phyloP scores from a whole-genome alignment of 2,797 vertebrate species.

The Tokudaia muenninki region DNA sequence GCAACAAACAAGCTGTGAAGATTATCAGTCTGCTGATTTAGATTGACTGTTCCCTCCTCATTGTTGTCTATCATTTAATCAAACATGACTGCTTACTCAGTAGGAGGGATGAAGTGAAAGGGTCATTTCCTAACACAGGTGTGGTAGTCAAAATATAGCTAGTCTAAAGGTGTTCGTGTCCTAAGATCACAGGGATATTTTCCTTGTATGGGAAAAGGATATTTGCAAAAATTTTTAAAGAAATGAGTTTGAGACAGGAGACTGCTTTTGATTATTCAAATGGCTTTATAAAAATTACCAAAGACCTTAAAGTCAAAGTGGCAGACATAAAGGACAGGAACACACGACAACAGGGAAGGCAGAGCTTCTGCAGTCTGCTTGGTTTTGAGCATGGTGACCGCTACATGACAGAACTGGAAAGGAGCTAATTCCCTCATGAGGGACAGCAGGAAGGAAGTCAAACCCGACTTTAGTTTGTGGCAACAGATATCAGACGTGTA shows the following conservation, averaged over 20 bases:
- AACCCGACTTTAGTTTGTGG: neutral
- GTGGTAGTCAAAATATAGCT: neutral
- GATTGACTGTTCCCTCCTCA: neutral
- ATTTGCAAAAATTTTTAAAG: neutral
- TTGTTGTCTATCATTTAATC: neutral
- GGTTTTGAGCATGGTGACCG: neutral
- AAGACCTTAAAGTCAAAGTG: neutral
- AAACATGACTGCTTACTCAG: slow-evolving; percentile 33
- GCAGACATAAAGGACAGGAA: neutral
- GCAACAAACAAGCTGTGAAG: slow-evolving; percentile 71
- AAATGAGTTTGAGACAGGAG: neutral
- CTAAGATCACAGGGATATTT: neutral
- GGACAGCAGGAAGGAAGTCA: neutral
- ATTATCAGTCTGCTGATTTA: slow-evolving; percentile 31
- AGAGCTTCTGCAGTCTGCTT: neutral
- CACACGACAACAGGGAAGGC: neutral
- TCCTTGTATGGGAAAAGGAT: neutral
- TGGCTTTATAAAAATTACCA: neutral
- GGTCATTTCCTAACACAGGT: neutral
- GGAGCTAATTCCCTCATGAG: neutral
- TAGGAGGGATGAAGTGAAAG: neutral
- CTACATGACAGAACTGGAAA: neutral
- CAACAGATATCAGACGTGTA: neutral
- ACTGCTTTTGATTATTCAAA: neutral
- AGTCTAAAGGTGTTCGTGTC: neutral